Conservation (phyloP, 2,888 invertebrate species). For the Amblyjoppa fuscipennis region DNA sequence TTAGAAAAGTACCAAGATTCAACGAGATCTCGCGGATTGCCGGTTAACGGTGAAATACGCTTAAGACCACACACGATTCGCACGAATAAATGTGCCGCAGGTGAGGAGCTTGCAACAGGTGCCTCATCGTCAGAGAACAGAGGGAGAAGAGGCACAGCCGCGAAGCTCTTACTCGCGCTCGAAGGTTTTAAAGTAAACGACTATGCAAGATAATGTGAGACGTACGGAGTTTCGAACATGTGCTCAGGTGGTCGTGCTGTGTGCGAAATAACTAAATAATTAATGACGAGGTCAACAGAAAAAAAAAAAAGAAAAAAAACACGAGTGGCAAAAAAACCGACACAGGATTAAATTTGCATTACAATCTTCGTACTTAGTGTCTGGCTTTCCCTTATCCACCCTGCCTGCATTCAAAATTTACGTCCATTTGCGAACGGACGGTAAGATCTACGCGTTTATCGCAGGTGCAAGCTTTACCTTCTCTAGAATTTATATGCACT, state of each 20-base stretch:
- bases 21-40: not conserved
- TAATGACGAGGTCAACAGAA: not conserved
- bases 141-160: not conserved
- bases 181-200: not conserved
- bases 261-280: not conserved
- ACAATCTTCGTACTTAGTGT: not conserved
- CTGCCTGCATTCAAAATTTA: not conserved
- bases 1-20: not conserved
- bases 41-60: not conserved
- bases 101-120: conserved; percentile 59
- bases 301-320: not conserved
- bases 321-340: not conserved
- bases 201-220: not conserved
- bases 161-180: not conserved
- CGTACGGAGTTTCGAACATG: not conserved
- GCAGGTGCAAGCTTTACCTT: not conserved
- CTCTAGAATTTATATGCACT: not conserved
- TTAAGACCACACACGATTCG: not conserved
- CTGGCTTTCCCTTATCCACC: not conserved
- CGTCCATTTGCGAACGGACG: not conserved
- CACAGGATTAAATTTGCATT: not conserved
- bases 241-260: not conserved
- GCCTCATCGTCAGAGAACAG: conserved; percentile 13
- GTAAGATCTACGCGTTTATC: not conserved
- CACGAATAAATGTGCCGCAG: conserved; percentile 41